Conservation (phyloP, 2,113 vertebrate genomes). For the Erinaceus europaeus region DNA sequence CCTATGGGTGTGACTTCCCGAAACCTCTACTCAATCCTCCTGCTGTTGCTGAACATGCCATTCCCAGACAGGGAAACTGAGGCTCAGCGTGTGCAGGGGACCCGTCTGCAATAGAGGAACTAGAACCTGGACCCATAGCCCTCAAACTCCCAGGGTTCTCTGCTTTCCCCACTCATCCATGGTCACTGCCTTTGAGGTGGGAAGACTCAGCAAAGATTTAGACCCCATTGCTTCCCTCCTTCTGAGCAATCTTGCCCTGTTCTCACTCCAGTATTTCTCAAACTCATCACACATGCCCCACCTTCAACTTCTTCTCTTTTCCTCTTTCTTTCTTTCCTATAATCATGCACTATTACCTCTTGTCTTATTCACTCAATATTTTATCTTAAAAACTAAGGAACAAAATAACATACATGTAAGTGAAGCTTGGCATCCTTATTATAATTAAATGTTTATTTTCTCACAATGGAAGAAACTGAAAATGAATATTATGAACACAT, state of each 20-base stretch:
- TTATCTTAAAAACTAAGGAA: too few species aligned
- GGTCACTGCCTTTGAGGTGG: background rate
- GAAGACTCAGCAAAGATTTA: too few species aligned
- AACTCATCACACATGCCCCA: background rate
- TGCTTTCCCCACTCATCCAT: background rate
- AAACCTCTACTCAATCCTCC: background rate
- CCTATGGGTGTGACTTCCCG: accelerated
- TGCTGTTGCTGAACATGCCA: too few species aligned
- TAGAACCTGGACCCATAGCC: background rate
- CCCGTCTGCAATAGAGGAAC: background rate
- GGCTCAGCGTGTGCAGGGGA: too few species aligned
- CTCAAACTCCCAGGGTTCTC: background rate
- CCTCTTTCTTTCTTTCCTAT: background rate
- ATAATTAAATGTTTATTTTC: background rate
- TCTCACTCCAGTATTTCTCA: background rate
- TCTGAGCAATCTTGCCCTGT: background rate
- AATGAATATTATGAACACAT: background rate
- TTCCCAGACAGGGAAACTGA: background rate
- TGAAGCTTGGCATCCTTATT: too few species aligned
- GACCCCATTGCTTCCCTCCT: background rate
- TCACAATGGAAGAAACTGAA: background rate
- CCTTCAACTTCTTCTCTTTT: background rate
- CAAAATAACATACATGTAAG: too few species aligned
- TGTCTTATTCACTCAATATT: background rate
- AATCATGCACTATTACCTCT: background rate